Evolutionary conservation across 1,140 invertebrate species (phyloP).

Genomic region (Hydropsyche tenuis): DNA sequence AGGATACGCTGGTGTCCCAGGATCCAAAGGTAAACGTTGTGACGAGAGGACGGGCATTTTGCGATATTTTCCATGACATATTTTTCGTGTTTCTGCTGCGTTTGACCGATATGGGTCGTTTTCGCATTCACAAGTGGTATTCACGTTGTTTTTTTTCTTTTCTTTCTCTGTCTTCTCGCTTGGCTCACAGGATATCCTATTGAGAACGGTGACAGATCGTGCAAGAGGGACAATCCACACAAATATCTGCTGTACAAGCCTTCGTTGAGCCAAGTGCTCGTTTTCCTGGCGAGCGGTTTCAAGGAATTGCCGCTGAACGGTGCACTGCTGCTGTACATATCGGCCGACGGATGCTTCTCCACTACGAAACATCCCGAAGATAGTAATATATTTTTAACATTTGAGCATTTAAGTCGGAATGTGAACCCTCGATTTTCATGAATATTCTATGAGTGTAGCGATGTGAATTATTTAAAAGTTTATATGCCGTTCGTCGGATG

Average conservation of each 20-base stretch:
- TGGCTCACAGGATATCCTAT: constrained; percentile 62
- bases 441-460: not conserved
- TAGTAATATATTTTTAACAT: constrained; percentile 61
- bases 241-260: constrained; percentile 97
- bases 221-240: constrained; percentile 91
- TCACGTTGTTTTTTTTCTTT: too few relatives aligned
- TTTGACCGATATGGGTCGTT: too few relatives aligned
- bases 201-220: constrained; percentile 73
- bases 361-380: constrained; percentile 88
- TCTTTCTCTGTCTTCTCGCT: too few relatives aligned
- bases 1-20: constrained; percentile 52
- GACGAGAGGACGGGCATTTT: not conserved
- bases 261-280: constrained; percentile 90
- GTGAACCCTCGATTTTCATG: too few relatives aligned
- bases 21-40: constrained; percentile 51
- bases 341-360: constrained; percentile 91
- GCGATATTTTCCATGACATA: too few relatives aligned
- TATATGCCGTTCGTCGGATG: too few relatives aligned
- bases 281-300: constrained; percentile 92
- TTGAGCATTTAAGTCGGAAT: too few relatives aligned
- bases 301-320: constrained; percentile 93
- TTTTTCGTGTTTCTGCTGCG: too few relatives aligned
- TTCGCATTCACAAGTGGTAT: too few relatives aligned
- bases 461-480: not conserved
- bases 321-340: constrained; percentile 90